Evolutionary conservation across 2,113 vertebrate genomes (phyloP), one percentile per base, ranked within the genome.

Genomic region (Rhea pennata): DNA sequence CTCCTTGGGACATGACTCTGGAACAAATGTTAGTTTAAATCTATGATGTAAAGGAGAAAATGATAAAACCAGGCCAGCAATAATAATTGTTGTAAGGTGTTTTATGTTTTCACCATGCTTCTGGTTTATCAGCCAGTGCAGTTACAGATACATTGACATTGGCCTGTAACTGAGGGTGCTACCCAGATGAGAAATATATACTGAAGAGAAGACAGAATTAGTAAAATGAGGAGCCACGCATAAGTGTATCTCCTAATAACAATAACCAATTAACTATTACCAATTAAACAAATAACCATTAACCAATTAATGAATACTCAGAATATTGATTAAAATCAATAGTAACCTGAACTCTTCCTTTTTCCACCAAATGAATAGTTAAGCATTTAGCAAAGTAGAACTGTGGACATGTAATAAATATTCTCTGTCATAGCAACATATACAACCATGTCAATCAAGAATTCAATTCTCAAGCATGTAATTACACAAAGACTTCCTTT

Each of bases 21-120:
- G 58, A 93, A 92, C 48, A 95, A 93, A 72, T 81, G 91, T 58
- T 84, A 87, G 53, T 76, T 91, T 76, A 89, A 96, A 81, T 24
- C 56, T 65, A 44, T 79, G 70, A 84, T 27, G 31, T 83, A 90
- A 91, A 88, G 62, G 69, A 87, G 56, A 61, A 91, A 87, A 92
- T 0, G 0, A 62, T 92, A 92, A 95, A 97, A 91, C 3, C 65
- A 94, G 90, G 51, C 8, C 23, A 82, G 69, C 22, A 94, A 70
- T 44, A 93, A 92, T 61, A 88, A 93, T 66, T 66, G 79, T 42
- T 80, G 11, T 88, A 77, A 95, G 83, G 50, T 86, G 29, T 58
- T 92, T 84, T 90, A 75, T 88, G 26, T 20, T 82, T 91, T 76
- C 73, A 90, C 36, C 53, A 23, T 84, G 3, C 20, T 93, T 72